These are phyloP conservation scores for Pachypanchax playfairii DNA, from an alignment of 2,113 vertebrate species.

Conservation along the genomic window DNA sequence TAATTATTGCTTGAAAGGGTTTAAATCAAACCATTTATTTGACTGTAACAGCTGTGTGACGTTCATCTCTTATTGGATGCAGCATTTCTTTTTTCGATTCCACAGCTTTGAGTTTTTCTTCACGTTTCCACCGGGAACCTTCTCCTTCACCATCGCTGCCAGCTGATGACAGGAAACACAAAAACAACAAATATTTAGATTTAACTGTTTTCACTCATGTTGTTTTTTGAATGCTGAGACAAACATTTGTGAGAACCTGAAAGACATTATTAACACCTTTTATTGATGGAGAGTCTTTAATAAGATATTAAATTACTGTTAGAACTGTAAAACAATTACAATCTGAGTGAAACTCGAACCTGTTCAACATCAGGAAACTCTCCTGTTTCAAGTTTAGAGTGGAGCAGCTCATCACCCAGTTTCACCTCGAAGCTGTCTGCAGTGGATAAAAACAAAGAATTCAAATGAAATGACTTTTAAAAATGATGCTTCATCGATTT, in stretches of 20 bases:
- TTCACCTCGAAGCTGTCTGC: constrained; percentile 73
- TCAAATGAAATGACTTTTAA: too few species aligned
- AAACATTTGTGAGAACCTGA: background rate
- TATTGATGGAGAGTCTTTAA: background rate
- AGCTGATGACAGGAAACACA: constrained; percentile 45
- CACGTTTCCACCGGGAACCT: background rate
- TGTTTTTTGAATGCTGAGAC: too few species aligned
- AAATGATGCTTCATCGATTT: too few species aligned
- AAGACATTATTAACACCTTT: background rate
- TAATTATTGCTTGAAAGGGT: background rate
- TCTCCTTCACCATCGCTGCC: constrained; percentile 14
- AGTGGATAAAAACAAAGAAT: background rate
- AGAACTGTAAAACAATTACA: too few species aligned
- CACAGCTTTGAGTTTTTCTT: background rate
- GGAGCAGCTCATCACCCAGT: constrained; percentile 50
- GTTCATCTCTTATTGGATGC: constrained; percentile 12
- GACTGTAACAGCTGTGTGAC: constrained; percentile 2
- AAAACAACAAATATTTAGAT: background rate
- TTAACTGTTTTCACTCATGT: too few species aligned
- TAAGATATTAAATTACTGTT: too few species aligned
- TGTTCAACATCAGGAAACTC: constrained; percentile 28
- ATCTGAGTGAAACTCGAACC: constrained; percentile 18
- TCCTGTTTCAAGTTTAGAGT: constrained; percentile 58
- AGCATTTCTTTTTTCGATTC: background rate
- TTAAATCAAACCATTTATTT: background rate